phyloP scores from a whole-genome alignment of 2,888 invertebrate species.

The Drosophila nigritarsus region DNA sequence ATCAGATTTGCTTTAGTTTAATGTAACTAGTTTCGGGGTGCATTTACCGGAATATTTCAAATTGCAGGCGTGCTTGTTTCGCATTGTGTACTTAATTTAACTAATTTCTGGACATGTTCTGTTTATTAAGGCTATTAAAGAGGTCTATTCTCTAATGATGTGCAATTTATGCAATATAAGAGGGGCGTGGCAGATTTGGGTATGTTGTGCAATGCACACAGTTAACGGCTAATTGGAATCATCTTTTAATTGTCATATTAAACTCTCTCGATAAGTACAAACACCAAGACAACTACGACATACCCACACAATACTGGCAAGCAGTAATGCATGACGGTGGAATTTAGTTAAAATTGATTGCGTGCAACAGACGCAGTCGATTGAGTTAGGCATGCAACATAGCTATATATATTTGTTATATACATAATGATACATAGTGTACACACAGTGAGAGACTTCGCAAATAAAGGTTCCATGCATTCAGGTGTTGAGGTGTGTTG shows the following conservation, averaged over 20 bases:
- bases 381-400: constrained; percentile 34
- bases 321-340: constrained; percentile 73
- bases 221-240: constrained; percentile 71
- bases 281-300: background rate
- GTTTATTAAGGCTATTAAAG: constrained; percentile 64
- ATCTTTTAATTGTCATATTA: constrained; percentile 78
- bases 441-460: background rate
- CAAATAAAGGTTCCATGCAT: constrained; percentile 20
- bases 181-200: constrained; percentile 15
- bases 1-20: background rate
- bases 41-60: constrained; percentile 1
- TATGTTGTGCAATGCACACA: constrained; percentile 35
- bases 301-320: constrained; percentile 28
- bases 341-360: constrained; percentile 77
- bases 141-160: constrained; percentile 30
- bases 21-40: background rate
- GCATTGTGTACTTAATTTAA: constrained; percentile 53
- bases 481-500: constrained; percentile 46
- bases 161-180: constrained; percentile 54
- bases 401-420: background rate
- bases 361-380: constrained; percentile 51
- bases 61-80: background rate
- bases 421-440: background rate
- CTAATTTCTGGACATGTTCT: constrained; percentile 42
- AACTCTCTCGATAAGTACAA: constrained; percentile 57